Base-by-base conservation (phyloP, 2,888 invertebrate genomes). In the Notodonta ziczac region DNA sequence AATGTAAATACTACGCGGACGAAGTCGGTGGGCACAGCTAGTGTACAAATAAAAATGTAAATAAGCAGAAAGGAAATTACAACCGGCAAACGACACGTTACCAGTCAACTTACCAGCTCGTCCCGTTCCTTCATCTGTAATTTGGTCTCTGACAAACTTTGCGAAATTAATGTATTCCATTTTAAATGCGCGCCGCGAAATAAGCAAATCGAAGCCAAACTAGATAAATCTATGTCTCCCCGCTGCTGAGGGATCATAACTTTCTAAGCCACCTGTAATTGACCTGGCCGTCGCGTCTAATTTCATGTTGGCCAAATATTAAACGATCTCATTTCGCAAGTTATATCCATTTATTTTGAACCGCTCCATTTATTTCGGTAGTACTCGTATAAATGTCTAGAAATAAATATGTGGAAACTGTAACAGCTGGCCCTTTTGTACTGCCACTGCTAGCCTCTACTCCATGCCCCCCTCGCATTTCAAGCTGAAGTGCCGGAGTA, bases 211-310 rank as follows among this genome's bases (percentile, higher is more conserved):
- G 81, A 77, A 84, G 77, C 75, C 74, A 78, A 80, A 76, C 70
- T 75, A 86, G 78, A 87, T 90, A 87, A 88, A 87, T 90, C 86
- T 74, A 69, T 76, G 87, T 88, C 86, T 78, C 69, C 74, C 69
- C 67, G 69, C 73, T 72, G 72, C 63, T 76, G 74, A 74, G 68
- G 81, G 82, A 84, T 88, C 85, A 88, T 86, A 90, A 90, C 86
- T 90, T 87, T 77, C 69, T 82, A 86, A 90, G 83, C 86, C 83
- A 83, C 78, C 83, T 85, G 84, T 88, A 89, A 89, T 88, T 88
- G 84, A 76, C 77, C 78, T 78, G 80, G 76, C 79, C 77, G 77
- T 71, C 77, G 76, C 58, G 83, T 82, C 75, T 80, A 83, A 86
- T 85, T 84, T 79, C 73, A 73, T 66, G 65, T 73, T 64, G 62